Base-by-base conservation (phyloP, 2,797 vertebrate species). In the Psittacula derbiana region DNA sequence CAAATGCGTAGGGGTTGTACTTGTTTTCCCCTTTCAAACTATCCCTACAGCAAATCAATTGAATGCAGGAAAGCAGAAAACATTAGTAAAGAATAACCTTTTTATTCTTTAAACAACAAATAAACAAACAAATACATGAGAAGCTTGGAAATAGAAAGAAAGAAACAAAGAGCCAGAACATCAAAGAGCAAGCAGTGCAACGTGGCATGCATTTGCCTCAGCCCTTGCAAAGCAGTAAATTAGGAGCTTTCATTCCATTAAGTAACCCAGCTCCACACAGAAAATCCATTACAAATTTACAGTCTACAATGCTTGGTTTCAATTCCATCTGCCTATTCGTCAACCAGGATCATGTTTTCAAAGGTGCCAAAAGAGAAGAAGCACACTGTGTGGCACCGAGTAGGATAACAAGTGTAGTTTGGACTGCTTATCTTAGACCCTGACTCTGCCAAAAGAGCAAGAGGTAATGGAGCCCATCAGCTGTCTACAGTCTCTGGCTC, bases 1-100 rank as follows among this genome's bases (percentile, higher is more conserved):
- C 58, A 75, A 75, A 58, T 4, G 38, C 4, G 1, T 0, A 73
- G 43, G 38, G 72, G 65, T 25, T 40, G 53, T 28, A 31, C 52
- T 71, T 46, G 67, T 41, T 78, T 79, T 38, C 28, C 86, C 72
- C 52, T 92, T 90, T 86, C 76, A 88, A 94, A 80, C 33, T 61
- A 85, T 90, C 78, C 69, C 88, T 86, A 88, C 27, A 90, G 80
- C 92, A 95, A 91, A 94, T 30, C 79, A 89, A 43, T 1, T 52
- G 62, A 93, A 93, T 75, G 87, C 91, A 92, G 72, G 72, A 95
- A 94, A 96, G 87, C 92, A 96, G 72, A 88, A 96, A 91, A 93
- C 1, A 1, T 88, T 82, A 91, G 46, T 92, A 90, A 95, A 93
- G 52, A 89, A 95, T 72, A 95, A 86, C 31, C 25, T 60, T 69